Evolutionary conservation across 2,797 vertebrate species (phyloP).

Genomic region (Apogon hyalosoma): DNA sequence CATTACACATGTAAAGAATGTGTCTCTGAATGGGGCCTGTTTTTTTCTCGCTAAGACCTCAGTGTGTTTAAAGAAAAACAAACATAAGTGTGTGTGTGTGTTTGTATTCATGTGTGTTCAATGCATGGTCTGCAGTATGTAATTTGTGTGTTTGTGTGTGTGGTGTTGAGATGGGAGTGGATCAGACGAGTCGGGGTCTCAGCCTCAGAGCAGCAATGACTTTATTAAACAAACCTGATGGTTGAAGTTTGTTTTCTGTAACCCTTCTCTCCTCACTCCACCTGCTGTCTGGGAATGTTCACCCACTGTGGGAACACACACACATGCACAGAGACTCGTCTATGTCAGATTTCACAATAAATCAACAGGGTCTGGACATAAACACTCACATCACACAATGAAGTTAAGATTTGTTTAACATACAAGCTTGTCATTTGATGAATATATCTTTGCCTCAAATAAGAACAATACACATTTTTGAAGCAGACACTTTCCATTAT

Average conservation of each 20-base stretch:
- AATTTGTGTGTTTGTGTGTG: conserved; percentile 5
- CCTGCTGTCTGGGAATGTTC: conserved; percentile 61
- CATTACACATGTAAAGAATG: conserved; percentile 68
- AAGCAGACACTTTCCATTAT: too few relatives aligned
- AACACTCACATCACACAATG: neutral
- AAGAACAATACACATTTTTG: too few relatives aligned
- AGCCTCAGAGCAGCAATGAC: conserved; percentile 30
- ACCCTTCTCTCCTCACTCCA: conserved; percentile 28
- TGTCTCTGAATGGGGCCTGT: conserved; percentile 30
- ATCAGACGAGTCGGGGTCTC: conserved; percentile 31
- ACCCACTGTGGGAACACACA: conserved; percentile 40
- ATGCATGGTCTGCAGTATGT: neutral
- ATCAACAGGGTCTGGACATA: neutral
- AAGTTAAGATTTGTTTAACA: neutral
- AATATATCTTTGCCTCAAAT: neutral
- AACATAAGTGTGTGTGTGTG: neutral
- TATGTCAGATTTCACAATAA: conserved; percentile 1
- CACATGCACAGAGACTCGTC: conserved; percentile 20
- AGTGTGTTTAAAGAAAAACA: conserved; percentile 10
- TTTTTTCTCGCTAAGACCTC: conserved; percentile 11
- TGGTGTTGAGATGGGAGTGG: conserved; percentile 2
- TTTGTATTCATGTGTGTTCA: neutral
- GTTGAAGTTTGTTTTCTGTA: conserved; percentile 45
- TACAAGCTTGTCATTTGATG: neutral
- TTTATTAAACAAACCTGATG: conserved; percentile 44